phyloP scores from a whole-genome alignment of 2,888 invertebrate genomes.

The Lasioglossum vierecki region DNA sequence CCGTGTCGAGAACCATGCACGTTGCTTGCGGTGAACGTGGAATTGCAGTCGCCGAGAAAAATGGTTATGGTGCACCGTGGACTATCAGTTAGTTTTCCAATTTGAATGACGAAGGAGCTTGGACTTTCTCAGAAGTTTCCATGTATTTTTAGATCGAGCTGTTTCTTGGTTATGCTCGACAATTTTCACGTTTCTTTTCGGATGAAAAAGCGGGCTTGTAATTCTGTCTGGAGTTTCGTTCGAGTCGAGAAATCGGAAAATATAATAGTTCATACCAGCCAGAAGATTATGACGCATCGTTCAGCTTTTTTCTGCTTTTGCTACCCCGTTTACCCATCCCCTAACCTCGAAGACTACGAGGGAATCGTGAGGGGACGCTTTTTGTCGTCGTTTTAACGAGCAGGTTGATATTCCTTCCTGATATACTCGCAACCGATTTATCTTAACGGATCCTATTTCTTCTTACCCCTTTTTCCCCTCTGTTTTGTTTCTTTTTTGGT shows the following conservation, averaged over 20 bases:
- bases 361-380: background rate
- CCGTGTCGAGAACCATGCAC: background rate
- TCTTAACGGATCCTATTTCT: background rate
- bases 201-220: background rate
- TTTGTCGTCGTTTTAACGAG: slow-evolving; percentile 14
- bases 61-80: background rate
- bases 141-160: background rate
- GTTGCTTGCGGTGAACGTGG: background rate
- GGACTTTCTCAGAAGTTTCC: background rate
- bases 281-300: background rate
- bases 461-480: background rate
- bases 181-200: background rate
- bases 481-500: background rate
- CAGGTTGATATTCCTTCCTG: slow-evolving; percentile 1
- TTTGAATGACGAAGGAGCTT: background rate
- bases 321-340: background rate
- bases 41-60: background rate
- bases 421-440: background rate
- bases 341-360: background rate
- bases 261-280: background rate
- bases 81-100: background rate
- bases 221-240: background rate
- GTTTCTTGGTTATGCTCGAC: background rate
- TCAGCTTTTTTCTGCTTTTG: background rate
- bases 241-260: background rate